Conservation (phyloP, 2,888 invertebrate genomes). For the Pammene aurita region DNA sequence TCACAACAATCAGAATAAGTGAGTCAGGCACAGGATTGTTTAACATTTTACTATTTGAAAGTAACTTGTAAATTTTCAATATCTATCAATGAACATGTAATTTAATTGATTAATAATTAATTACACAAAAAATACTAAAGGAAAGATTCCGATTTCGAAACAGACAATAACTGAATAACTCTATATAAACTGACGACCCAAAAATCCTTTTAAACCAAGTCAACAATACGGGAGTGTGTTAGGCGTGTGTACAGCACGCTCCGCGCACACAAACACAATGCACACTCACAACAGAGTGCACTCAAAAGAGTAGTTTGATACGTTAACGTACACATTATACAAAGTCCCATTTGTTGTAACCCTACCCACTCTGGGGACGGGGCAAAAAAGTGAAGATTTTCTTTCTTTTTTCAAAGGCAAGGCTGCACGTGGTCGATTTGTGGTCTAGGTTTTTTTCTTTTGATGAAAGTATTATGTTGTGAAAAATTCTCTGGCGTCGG, state of each 20-base stretch:
- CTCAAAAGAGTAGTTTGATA: slow-evolving; percentile 54
- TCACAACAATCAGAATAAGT: too few relatives aligned
- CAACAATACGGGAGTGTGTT: slow-evolving; percentile 51
- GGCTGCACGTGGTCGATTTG: slow-evolving; percentile 81
- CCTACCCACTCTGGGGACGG: slow-evolving; percentile 70
- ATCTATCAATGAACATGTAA: too few relatives aligned
- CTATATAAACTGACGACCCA: slow-evolving; percentile 45
- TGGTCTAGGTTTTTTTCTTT: slow-evolving; percentile 72
- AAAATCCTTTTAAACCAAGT: slow-evolving; percentile 52
- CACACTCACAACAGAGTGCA: slow-evolving; percentile 35
- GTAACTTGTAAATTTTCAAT: too few relatives aligned
- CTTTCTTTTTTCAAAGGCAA: slow-evolving; percentile 66
- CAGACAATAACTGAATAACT: slow-evolving; percentile 36
- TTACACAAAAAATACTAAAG: too few relatives aligned
- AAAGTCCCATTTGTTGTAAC: slow-evolving; percentile 77
- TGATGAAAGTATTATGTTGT: slow-evolving; percentile 74
- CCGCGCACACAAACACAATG: slow-evolving; percentile 53
- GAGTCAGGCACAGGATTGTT: too few relatives aligned
- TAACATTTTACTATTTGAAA: too few relatives aligned
- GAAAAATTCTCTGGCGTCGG: slow-evolving; percentile 68
- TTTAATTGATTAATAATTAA: too few relatives aligned
- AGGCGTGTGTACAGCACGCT: slow-evolving; percentile 64
- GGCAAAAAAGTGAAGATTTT: slow-evolving; percentile 71
- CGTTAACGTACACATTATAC: slow-evolving; percentile 59
- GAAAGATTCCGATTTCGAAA: background rate